These are phyloP conservation scores for Callyntrura guangdongensis DNA, from an alignment of 2,888 invertebrate genomes.

Conservation along the genomic window DNA sequence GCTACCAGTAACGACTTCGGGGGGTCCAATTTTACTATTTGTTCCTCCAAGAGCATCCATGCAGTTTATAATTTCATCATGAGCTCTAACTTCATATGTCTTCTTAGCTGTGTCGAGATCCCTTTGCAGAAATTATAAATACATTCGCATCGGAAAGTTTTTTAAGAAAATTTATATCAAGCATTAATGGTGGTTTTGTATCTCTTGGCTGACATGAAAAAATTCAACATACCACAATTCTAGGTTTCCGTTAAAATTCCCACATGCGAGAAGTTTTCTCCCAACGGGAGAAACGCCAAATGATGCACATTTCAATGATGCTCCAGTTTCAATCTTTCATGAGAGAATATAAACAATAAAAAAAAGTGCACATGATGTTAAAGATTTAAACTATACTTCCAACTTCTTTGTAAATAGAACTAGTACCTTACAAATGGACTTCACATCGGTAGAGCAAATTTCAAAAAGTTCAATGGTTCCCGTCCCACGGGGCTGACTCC, in stretches of 20 bases:
- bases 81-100: constrained; percentile 92
- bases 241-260: constrained; percentile 94
- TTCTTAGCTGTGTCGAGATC: constrained; percentile 92
- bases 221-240: constrained; percentile 91
- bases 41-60: constrained; percentile 97
- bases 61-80: constrained; percentile 94
- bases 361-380: neutral
- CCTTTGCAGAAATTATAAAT: constrained; percentile 87
- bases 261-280: constrained; percentile 94
- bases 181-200: neutral
- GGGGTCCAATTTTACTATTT: constrained; percentile 92
- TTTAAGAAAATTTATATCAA: neutral
- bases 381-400: too few relatives aligned
- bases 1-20: constrained; percentile 97
- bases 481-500: constrained; percentile 93
- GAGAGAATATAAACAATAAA: too few relatives aligned
- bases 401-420: too few relatives aligned
- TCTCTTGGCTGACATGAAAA: neutral
- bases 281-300: constrained; percentile 95
- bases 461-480: constrained; percentile 95
- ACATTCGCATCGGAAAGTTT: neutral
- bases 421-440: constrained; percentile 89
- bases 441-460: constrained; percentile 91
- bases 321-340: constrained; percentile 91
- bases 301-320: constrained; percentile 95